A percentile compares a stretch with the other conserved stretches of the same genome.
Conservation (phyloP, 2,797 vertebrate genomes). For the Knipowitschia caucasica region DNA sequence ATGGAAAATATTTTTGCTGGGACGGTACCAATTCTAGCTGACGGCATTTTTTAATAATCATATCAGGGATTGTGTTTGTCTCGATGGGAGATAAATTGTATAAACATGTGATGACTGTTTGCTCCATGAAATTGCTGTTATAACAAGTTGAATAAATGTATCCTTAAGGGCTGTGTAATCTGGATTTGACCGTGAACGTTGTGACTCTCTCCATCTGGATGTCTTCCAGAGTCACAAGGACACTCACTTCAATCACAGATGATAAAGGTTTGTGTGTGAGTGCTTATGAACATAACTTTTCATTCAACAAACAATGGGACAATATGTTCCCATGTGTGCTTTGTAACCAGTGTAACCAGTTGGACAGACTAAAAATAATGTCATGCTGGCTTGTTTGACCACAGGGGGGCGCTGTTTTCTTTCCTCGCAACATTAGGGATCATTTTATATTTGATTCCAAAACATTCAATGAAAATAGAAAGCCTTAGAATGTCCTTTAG, state of each 20-base stretch:
- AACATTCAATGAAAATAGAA: too few species aligned
- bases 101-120: not conserved
- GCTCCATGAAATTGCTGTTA: not conserved
- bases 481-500: too few species aligned
- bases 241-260: not conserved
- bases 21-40: not conserved
- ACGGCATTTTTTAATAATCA: not conserved
- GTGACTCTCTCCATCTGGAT: not conserved
- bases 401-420: not conserved
- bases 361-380: not conserved
- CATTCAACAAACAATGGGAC: not conserved
- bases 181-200: not conserved
- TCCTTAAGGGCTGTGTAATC: not conserved
- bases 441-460: too few species aligned
- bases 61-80: conserved; percentile 3
- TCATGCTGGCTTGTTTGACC: not conserved
- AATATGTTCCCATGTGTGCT: not conserved
- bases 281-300: not conserved
- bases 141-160: not conserved
- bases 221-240: not conserved
- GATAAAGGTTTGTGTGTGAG: too few species aligned
- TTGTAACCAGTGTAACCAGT: not conserved
- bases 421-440: not conserved
- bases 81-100: not conserved
- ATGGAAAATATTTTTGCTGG: conserved; percentile 2